Evolutionary conservation across 1,140 invertebrate genomes (phyloP).

Genomic region (Grapholita molesta): DNA sequence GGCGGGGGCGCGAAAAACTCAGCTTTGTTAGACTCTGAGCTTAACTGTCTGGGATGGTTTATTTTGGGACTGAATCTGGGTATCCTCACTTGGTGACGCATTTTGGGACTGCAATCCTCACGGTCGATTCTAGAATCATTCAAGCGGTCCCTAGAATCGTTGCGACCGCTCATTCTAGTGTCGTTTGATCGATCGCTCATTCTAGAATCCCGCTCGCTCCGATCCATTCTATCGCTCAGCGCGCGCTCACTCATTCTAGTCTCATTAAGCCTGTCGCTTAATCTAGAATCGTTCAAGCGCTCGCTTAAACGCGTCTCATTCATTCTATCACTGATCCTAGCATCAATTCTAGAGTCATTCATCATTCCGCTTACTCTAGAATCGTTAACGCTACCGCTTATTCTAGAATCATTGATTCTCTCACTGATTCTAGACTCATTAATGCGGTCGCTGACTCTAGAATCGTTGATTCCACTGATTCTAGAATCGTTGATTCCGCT

Average conservation of each 20-base stretch:
- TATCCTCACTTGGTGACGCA: conserved; percentile 53
- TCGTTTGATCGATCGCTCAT: conserved; percentile 34
- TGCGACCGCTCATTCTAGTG: conserved; percentile 28
- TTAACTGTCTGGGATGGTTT: conserved; percentile 48
- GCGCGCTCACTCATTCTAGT: not conserved
- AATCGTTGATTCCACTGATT: not conserved
- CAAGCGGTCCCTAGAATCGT: conserved; percentile 26
- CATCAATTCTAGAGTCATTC: conserved; percentile 26
- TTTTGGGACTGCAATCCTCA: conserved; percentile 58
- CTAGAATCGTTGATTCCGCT: conserved; percentile 24
- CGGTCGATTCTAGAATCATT: conserved; percentile 37
- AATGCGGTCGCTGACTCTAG: conserved; percentile 21
- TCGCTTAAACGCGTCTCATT: conserved; percentile 30
- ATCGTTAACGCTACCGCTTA: conserved; percentile 16
- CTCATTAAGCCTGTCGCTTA: conserved; percentile 17
- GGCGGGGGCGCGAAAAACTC: conserved; percentile 51
- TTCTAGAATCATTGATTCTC: not conserved
- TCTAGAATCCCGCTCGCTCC: not conserved
- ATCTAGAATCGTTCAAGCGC: conserved; percentile 35
- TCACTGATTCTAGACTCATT: conserved; percentile 26
- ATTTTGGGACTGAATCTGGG: conserved; percentile 55
- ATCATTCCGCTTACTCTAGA: conserved; percentile 30
- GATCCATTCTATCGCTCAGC: conserved; percentile 8
- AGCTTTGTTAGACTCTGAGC: conserved; percentile 40
- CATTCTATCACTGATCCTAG: conserved; percentile 12